Evolutionary conservation across 1,140 invertebrate genomes (phyloP).

Genomic region (Pachyrhynchus sulphureomaculatus): DNA sequence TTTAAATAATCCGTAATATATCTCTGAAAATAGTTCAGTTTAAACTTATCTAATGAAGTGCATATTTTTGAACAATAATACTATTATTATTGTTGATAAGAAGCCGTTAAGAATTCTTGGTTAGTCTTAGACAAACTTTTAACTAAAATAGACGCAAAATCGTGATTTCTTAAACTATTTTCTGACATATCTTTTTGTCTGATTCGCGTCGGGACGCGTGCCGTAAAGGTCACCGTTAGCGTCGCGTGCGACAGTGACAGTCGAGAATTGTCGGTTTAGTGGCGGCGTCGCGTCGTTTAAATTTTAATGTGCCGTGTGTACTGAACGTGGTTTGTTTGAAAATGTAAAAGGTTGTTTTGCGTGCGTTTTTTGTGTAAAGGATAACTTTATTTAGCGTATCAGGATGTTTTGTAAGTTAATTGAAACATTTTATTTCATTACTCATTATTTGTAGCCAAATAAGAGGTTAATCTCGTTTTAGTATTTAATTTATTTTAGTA

Average conservation of each 20-base stretch:
- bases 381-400: too few relatives aligned
- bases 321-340: not conserved
- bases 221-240: not conserved
- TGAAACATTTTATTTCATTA: too few relatives aligned
- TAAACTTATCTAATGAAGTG: constrained; percentile 18
- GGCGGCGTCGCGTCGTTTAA: not conserved
- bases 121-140: too few relatives aligned
- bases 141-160: too few relatives aligned
- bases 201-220: constrained; percentile 13
- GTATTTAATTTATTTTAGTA: too few relatives aligned
- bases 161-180: too few relatives aligned
- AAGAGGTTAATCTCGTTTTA: too few relatives aligned
- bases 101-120: too few relatives aligned
- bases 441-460: too few relatives aligned
- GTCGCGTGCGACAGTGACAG: constrained; percentile 7
- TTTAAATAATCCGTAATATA: not conserved
- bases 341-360: not conserved
- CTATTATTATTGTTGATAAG: not conserved
- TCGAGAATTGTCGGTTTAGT: not conserved
- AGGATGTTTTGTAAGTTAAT: too few relatives aligned
- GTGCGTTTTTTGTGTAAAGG: not conserved
- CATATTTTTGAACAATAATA: constrained; percentile 17
- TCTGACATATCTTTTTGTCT: constrained; percentile 1
- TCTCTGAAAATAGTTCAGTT: too few relatives aligned
- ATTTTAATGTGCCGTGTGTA: not conserved